These are phyloP conservation scores for Crossocerus cetratus DNA, from an alignment of 2,888 invertebrate species.

Conservation along the genomic window DNA sequence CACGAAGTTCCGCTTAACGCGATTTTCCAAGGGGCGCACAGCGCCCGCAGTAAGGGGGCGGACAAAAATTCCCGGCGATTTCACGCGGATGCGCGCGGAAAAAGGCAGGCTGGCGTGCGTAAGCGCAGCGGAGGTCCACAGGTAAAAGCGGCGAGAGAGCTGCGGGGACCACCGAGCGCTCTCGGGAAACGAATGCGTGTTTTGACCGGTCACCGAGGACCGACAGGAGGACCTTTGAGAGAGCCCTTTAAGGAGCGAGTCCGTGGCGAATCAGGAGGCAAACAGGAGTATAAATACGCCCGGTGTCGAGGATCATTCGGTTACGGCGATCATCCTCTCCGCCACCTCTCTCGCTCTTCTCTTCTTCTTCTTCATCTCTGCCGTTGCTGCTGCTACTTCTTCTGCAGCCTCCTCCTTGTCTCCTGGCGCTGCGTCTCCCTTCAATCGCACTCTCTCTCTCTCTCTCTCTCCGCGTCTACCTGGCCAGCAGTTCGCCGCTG, in stretches of 20 bases:
- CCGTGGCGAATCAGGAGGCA: slow-evolving; percentile 71
- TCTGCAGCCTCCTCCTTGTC: not conserved
- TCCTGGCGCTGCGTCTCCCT: not conserved
- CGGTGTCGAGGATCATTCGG: slow-evolving; percentile 61
- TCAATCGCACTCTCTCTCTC: not conserved
- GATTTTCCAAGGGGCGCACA: slow-evolving; percentile 37
- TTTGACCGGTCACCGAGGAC: slow-evolving; percentile 56
- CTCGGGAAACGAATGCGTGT: slow-evolving; percentile 63
- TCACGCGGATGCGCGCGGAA: slow-evolving; percentile 52
- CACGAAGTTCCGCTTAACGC: slow-evolving; percentile 52
- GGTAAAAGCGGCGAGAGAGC: slow-evolving; percentile 29
- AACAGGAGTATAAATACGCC: slow-evolving; percentile 67
- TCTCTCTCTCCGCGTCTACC: slow-evolving; percentile 27
- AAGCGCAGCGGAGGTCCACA: not conserved
- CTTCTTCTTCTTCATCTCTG: slow-evolving; percentile 25
- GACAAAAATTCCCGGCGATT: slow-evolving; percentile 46
- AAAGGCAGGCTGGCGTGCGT: slow-evolving; percentile 24
- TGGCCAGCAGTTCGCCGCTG: slow-evolving; percentile 14
- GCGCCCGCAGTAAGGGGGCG: slow-evolving; percentile 12
- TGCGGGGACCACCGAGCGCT: slow-evolving; percentile 25
- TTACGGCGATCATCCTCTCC: slow-evolving; percentile 63
- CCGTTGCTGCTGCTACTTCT: slow-evolving; percentile 5
- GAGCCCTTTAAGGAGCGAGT: slow-evolving; percentile 44
- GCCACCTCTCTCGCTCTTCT: slow-evolving; percentile 15
- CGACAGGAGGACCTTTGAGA: slow-evolving; percentile 32